These are phyloP conservation scores for Ochropleura plecta DNA, from an alignment of 2,888 invertebrate genomes.

Conservation along the genomic window DNA sequence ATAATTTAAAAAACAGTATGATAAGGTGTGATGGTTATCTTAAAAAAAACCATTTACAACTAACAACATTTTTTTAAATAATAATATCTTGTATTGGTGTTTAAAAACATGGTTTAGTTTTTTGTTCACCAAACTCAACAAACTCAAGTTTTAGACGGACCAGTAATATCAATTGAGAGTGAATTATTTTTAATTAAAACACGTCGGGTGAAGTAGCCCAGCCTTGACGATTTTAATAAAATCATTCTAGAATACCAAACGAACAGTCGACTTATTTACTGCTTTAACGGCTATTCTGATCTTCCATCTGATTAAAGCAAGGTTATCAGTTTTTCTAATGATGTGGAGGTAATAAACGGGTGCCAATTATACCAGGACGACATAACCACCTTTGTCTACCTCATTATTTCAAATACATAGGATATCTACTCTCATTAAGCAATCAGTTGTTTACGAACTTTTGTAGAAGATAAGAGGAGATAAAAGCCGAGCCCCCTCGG, in stretches of 20 bases:
- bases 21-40: constrained; percentile 7
- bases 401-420: constrained; percentile 20
- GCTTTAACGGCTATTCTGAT: no score
- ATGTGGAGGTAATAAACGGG: not conserved
- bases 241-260: no score
- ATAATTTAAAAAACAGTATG: constrained; percentile 18
- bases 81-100: no score
- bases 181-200: constrained; percentile 10
- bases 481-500: constrained; percentile 57
- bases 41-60: not conserved
- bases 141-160: not conserved
- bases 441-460: constrained; percentile 48
- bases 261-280: no score
- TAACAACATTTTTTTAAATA: no score
- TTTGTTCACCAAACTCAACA: constrained; percentile 8
- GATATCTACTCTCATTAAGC: constrained; percentile 11
- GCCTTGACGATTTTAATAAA: not conserved
- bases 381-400: constrained; percentile 19
- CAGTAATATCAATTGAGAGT: constrained; percentile 19
- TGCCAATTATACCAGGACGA: constrained; percentile 9
- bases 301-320: no score
- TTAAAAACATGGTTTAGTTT: constrained; percentile 10
- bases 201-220: not conserved
- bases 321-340: not conserved
- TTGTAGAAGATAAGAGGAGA: constrained; percentile 42